Conservation (phyloP, 2,113 vertebrate genomes). For the Pipra filicauda region DNA sequence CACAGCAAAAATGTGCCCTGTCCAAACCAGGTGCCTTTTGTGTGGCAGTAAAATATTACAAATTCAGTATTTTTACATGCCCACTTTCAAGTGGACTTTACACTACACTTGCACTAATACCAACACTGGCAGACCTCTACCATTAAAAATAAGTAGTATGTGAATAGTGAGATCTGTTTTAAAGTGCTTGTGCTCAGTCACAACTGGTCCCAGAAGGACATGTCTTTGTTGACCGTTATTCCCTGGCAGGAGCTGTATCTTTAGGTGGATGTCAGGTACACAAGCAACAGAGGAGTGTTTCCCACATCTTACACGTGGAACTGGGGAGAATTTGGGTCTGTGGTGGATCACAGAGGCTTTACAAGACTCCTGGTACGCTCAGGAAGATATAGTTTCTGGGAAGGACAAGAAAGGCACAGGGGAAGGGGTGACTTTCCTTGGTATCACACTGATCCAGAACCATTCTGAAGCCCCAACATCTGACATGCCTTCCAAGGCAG, state of each 20-base stretch:
- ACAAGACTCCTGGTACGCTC: background rate
- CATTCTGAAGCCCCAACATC: background rate
- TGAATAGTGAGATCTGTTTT: background rate
- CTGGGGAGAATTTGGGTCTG: background rate
- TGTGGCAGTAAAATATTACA: background rate
- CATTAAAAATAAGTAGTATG: background rate
- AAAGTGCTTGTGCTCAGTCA: background rate
- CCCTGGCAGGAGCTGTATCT: rapidly evolving
- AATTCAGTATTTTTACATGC: background rate
- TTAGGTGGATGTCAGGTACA: background rate
- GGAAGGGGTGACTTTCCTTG: background rate
- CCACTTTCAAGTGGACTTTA: background rate
- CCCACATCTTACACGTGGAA: rapidly evolving
- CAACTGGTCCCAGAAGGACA: background rate
- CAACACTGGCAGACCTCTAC: background rate
- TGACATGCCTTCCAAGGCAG: background rate
- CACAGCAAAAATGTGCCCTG: background rate
- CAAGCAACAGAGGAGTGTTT: background rate
- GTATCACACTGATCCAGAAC: rapidly evolving
- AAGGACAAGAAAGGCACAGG: background rate
- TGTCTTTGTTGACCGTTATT: background rate
- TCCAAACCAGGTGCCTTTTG: background rate
- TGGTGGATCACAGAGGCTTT: background rate
- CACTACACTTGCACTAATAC: background rate
- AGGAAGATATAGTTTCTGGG: background rate